Base-by-base conservation (phyloP, 2,888 invertebrate species). In the Pilophorus perplexus region DNA sequence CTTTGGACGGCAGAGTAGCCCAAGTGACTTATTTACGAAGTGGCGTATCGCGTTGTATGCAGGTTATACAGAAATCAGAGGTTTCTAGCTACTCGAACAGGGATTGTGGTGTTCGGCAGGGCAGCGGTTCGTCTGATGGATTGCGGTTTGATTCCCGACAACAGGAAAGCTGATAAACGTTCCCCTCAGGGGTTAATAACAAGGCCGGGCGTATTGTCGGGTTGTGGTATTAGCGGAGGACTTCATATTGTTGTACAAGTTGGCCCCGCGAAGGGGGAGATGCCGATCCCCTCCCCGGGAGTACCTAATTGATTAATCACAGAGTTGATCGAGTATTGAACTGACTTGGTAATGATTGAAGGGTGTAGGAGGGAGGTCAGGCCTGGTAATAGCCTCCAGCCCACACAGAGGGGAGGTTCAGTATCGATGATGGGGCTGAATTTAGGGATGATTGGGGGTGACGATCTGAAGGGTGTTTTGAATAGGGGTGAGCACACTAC, bases 301-400 rank as follows among this genome's bases (percentile, higher is more conserved):
- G 46, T 46, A 27, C 52, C 52, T 52, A 52, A 52, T 52, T 52
- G 52, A 52, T 52, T 52, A 52, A 52, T 52, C 52, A 52, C 52
- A 20, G 52, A 52, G 52, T 52, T 52, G 52, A 52, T 52, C 52
- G 52, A 52, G 52, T 52, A 52, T 52, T 52, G 33, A 52, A 27
- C 33, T 28, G 52, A 25, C 27, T 25, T 28, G 52, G 52, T 28
- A 52, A 52, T 28, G 33, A 52, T 52, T 28, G 44, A 28, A 25
- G n/a, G n/a, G n/a, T n/a, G n/a, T n/a, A n/a, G 52, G 16, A 25
- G 27, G 50, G 52, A 25, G 22, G 10, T 25, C 6, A 27, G 28
- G 27, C 27, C 52, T 2, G 28, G 52, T 52, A 52, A 52, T 52
- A 52, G 52, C 46, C n/a, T 46, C 23, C 46, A 46, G 22, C 22